Evolutionary conservation across 2,888 invertebrate species (phyloP), one percentile per base, ranked within the genome.

Genomic region (Dryobota labecula): DNA sequence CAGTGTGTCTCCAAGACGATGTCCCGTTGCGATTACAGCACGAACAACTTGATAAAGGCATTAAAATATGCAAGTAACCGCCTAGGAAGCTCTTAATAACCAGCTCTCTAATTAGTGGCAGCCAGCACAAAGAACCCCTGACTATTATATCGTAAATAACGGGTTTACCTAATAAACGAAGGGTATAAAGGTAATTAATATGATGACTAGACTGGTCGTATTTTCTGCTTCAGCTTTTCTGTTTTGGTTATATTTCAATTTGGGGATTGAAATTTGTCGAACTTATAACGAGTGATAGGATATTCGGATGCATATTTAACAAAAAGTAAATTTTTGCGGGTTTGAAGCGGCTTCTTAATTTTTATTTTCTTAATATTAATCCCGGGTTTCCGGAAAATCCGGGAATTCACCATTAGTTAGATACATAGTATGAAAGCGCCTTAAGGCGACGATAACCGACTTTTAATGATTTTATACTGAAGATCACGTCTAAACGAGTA

Each of bases 11-110:
- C 64, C 57, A 51, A 73, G 68, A 65, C 86, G 88, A 89, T 90
- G 88, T 88, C 89, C 89, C 90, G 84, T 84, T 78, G 89, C 86
- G 91, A 91, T 91, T 89, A 90, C 84, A 74, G 72, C 85, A 71
- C 78, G 85, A 85, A 86, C 86, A 85, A 89, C 87, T 90, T 89
- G 91, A 93, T 92, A 91, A 92, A 92, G 90, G 90, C 89, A 92
- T 92, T 94, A 92, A 94, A 93, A 92, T 93, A 91, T 92, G 91
- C 92, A 91, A 93, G 90, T 89, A 87, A 93, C 88, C 79, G 88
- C 81, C 85, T 80, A 67, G 73, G 71, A 70, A 81, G 80, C 80
- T 78, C 79, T 84, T 80, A 73, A 85, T 82, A 84, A 78, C 71
- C 79, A 61, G 62, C 62, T 63, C 67, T 75, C 84, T 87, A 88